Evolutionary conservation across 2,797 vertebrate species (phyloP), one percentile per base, ranked within the genome.

Genomic region (Halcyon leucocephala): DNA sequence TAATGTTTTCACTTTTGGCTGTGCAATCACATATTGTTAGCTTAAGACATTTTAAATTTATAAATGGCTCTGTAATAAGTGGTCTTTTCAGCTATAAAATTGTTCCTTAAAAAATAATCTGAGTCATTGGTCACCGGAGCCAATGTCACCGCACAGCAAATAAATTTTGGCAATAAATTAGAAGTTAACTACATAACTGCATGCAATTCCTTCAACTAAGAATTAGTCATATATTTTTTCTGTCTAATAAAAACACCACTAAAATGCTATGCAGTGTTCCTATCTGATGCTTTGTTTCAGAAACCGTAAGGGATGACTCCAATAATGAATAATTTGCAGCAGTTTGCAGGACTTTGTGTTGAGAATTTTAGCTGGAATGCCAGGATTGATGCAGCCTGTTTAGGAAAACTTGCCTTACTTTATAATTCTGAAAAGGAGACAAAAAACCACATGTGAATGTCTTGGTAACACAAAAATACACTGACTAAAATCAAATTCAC

Each of bases 1-100:
- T 87, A 97, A 96, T 84, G 80, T 97, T 97, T 97, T 97, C 90
- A 90, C 73, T 97, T 97, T 95, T 89, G 96, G 92, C 91, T 95
- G 46, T 80, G 72, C 90, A 95, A 94, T 97, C 96, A 96, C 93
- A 96, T 89, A 94, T 79, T 89, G 94, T 92, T 97, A 97, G 74
- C 62, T 78, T 90, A 93, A 96, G 95, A 97, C 37, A 76, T 89
- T 93, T 96, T 95, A 95, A 77, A 21, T 67, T 81, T 93, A 95
- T 94, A 95, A 97, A 97, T 94, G 87, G 44, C n/a, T 94, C 77
- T 62, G 77, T 97, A 91, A 96, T 95, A 90, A 11, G 41, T 71
- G 87, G 69, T 92, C 86, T 93, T 90, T 96, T 95, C 92, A 96
- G 85, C 91, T 95, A 90, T 93, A 96, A 97, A 94, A 87, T 76